Base-by-base conservation (phyloP, 2,797 vertebrate genomes). In the Bryconaethiops microstoma region DNA sequence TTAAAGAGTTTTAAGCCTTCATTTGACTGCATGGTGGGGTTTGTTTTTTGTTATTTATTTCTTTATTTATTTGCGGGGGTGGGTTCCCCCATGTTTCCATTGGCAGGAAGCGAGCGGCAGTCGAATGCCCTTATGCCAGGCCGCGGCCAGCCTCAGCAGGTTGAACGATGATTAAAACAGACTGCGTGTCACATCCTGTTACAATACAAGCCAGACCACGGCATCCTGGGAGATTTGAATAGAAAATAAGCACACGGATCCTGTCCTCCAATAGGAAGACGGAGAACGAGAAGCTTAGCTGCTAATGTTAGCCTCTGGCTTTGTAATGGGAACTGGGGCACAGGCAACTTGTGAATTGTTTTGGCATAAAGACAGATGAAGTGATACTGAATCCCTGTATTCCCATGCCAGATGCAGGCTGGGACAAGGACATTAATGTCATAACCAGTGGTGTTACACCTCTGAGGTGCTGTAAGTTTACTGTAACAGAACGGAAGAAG, bases 111-210 rank as follows among this genome's bases (percentile, higher is more conserved):
- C 88, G 88, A 90, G 84, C 88, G 87, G 88, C 90, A 92, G 63
- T 25, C 35, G 69, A 60, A 77, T 83, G 69, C 80, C 57, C 77
- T 77, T 74, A 45, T 77, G 89, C 86, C 77, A 83, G 87, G 85
- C 83, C 72, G 79, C 86, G 60, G 67, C 76, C 86, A 85, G 86
- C 76, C 83, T 86, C 81, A 90, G 87, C 85, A 80, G 87, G 84
- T 86, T 90, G 91, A 94, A 96, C 92, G 87, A 92, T 96, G 95
- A 96, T 95, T 95, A 94, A 89, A 95, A 89, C 88, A 88, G 95
- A 96, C 94, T 94, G 90, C 77, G 95, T 96, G 96, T 96, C 96
- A 96, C 95, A 93, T 96, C 93, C 91, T 87, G 92, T 97, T 96
- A 96, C 90, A 95, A 93, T 90, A 91, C 91, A 89, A 90, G 91